phyloP scores from a whole-genome alignment of 2,797 vertebrate genomes.

The Spinus olivaceus region DNA sequence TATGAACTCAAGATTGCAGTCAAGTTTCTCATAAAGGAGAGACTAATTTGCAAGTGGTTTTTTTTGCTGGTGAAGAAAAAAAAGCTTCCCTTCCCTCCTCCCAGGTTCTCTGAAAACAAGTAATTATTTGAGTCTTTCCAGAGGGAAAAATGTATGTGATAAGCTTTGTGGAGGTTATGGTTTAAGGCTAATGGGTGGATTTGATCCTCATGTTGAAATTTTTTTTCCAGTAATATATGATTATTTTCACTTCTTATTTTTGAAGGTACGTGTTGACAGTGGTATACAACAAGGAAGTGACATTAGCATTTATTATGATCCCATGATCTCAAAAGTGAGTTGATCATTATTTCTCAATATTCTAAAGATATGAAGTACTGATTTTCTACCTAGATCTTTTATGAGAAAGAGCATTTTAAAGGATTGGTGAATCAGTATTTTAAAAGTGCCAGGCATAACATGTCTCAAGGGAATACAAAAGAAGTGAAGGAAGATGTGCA shows the following conservation, averaged over 20 bases:
- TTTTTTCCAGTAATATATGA: background rate
- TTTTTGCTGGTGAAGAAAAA: background rate
- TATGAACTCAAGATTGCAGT: background rate
- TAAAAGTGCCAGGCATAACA: background rate
- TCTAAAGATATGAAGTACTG: background rate
- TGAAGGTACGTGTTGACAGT: slow-evolving; percentile 94
- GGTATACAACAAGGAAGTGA: slow-evolving; percentile 97
- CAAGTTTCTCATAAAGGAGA: background rate
- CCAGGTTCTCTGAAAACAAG: background rate
- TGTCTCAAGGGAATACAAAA: background rate
- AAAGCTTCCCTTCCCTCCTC: background rate
- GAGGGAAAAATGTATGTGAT: background rate
- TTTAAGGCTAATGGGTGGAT: background rate
- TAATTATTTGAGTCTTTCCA: background rate
- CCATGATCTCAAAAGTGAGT: slow-evolving; percentile 98
- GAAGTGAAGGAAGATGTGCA: background rate
- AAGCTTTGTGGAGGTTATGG: background rate
- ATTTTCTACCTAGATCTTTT: background rate
- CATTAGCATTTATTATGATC: slow-evolving; percentile 99
- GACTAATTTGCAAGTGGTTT: background rate
- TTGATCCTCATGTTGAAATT: background rate
- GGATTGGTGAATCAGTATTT: background rate
- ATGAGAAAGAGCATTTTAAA: background rate
- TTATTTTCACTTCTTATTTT: slow-evolving; percentile 20
- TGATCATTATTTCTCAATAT: slow-evolving; percentile 1